Evolutionary conservation across 1,140 invertebrate genomes (phyloP).

Genomic region (Globodera rostochiensis): DNA sequence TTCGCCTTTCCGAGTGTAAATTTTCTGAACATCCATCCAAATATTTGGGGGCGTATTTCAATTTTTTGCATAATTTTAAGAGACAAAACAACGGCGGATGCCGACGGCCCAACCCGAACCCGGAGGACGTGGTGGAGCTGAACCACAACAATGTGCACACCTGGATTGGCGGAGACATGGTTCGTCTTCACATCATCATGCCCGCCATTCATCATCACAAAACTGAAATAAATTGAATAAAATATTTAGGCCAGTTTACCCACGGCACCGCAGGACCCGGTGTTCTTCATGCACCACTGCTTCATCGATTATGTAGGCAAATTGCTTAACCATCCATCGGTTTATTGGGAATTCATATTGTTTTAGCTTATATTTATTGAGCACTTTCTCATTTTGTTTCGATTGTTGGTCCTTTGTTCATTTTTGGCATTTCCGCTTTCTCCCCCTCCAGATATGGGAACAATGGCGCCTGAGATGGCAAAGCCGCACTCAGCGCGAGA

Average conservation of each 20-base stretch:
- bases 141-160: constrained; percentile 61
- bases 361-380: too few relatives aligned
- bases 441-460: constrained; percentile 42
- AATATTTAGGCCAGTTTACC: background rate
- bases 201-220: background rate
- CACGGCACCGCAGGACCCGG: constrained; percentile 48
- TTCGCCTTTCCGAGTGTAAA: background rate
- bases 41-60: background rate
- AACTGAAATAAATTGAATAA: too few relatives aligned
- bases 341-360: too few relatives aligned
- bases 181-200: constrained; percentile 17
- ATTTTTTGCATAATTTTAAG: background rate
- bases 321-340: constrained; percentile 36
- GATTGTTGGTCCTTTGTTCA: too few relatives aligned
- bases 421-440: too few relatives aligned
- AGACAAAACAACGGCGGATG: background rate
- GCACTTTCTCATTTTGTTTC: too few relatives aligned
- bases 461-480: constrained; percentile 25
- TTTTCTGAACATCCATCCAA: background rate
- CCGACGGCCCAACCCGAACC: background rate
- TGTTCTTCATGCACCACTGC: constrained; percentile 55
- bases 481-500: constrained; percentile 44
- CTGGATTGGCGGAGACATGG: constrained; percentile 58
- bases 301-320: constrained; percentile 66
- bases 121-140: background rate